phyloP scores from a whole-genome alignment of 2,797 vertebrate species.

The Cygnus olor region DNA sequence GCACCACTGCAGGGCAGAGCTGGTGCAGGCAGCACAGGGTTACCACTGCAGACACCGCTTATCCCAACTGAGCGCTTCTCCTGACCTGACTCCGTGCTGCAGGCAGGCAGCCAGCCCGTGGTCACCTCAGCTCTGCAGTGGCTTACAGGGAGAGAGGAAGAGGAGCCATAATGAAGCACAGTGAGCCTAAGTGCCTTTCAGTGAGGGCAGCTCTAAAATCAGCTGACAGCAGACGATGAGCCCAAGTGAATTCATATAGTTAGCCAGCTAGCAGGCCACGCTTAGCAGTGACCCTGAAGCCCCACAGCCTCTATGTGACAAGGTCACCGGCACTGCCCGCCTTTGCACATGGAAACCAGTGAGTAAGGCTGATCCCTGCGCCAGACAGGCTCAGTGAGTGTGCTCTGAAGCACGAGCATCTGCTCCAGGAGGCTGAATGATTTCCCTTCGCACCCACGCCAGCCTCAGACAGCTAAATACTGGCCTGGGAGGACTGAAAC shows the following conservation, averaged over 20 bases:
- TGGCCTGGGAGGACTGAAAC: background rate
- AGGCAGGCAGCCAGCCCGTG: background rate
- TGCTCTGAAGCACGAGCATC: background rate
- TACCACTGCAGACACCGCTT: background rate
- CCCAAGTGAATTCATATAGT: background rate
- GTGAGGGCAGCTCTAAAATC: background rate
- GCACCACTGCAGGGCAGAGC: too few species aligned
- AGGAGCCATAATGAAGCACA: background rate
- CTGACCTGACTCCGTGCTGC: background rate
- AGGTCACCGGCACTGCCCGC: background rate
- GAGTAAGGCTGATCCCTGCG: background rate
- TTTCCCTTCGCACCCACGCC: rapidly evolving
- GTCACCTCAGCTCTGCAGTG: background rate
- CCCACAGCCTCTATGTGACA: background rate
- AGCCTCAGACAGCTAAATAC: background rate
- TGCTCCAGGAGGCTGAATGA: too few species aligned
- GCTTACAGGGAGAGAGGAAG: background rate
- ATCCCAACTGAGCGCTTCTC: background rate
- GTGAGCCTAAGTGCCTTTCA: background rate
- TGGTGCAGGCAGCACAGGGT: too few species aligned
- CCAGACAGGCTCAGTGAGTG: rapidly evolving
- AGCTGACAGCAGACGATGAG: background rate
- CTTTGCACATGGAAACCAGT: rapidly evolving
- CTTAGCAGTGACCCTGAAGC: background rate
- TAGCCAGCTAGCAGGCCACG: background rate